Evolutionary conservation across 2,888 invertebrate genomes (phyloP), one percentile per base, ranked within the genome.

Genomic region (Plebejus melissa): DNA sequence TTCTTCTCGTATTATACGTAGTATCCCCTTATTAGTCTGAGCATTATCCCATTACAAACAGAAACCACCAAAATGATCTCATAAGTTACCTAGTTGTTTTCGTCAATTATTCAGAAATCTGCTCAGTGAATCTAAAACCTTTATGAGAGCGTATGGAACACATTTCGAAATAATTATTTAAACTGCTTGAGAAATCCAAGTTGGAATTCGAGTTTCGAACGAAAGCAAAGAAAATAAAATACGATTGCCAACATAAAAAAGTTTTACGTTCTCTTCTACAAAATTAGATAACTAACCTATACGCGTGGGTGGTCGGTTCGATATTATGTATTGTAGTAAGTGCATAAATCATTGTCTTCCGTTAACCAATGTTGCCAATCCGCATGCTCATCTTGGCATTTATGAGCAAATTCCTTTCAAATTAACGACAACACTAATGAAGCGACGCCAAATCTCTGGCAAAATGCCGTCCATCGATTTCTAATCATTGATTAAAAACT

Each of bases 331-430:
- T 58, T 32, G 32, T 0, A n/a, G 60, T 60, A 60, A 22, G 16
- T 28, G 4, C 22, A 60, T 60, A 60, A 60, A 60, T 60, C 60
- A 60, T 28, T 60, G 60, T 60, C 28, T 58, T 11, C 28, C 6
- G 28, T 28, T 28, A 58, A 60, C 60, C 60, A 60, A 28, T 60
- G 69, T 36, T 38, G 69, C 38, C 69, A 69, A 69, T 36, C 38
- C 13, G 69, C 16, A 38, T n/a, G 69, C 69, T 16, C 69, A 69
- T 69, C 60, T 60, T 60, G 60, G 60, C 60, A 60, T 28, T 60
- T 60, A 60, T 60, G 60, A 60, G 28, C 69, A 38, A 69, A 69
- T 69, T 36, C 69, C 69, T 69, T 38, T 38, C 69, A 69, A 60
- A 60, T 28, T 28, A 60, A 60, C 60, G 60, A 60, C 60, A 60